Evolutionary conservation across 2,888 invertebrate genomes (phyloP).

Genomic region (Pammene aurita): DNA sequence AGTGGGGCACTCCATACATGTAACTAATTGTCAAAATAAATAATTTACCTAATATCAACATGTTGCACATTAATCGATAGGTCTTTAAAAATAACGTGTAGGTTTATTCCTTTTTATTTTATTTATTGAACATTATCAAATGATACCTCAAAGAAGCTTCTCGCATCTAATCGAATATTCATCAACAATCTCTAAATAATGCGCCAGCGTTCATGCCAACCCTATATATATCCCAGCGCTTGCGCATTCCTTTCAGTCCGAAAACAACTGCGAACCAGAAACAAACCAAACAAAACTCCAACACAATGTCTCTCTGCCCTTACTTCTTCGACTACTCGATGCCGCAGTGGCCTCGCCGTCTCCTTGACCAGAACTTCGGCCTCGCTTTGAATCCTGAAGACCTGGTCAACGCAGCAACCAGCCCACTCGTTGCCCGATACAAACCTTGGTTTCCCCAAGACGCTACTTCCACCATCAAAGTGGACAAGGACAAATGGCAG

Average conservation of each 20-base stretch:
- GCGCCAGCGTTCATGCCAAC: slow-evolving; percentile 45
- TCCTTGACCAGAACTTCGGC: slow-evolving; percentile 75
- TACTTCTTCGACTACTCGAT: slow-evolving; percentile 67
- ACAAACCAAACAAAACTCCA: slow-evolving; percentile 11
- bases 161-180: slow-evolving; percentile 44
- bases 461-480: slow-evolving; percentile 76
- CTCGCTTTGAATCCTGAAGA: slow-evolving; percentile 73
- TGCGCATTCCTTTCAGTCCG: slow-evolving; percentile 46
- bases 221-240: slow-evolving; percentile 30
- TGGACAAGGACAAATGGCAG: slow-evolving; percentile 84
- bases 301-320: slow-evolving; percentile 65
- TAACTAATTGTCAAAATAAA: no score
- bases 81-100: no score
- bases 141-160: not conserved
- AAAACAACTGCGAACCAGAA: slow-evolving; percentile 46
- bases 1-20: no score
- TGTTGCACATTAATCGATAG: no score
- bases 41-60: no score
- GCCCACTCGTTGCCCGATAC: slow-evolving; percentile 57
- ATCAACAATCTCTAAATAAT: slow-evolving; percentile 50
- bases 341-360: slow-evolving; percentile 67
- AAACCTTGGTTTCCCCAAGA: slow-evolving; percentile 71
- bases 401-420: slow-evolving; percentile 58
- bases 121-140: no score
- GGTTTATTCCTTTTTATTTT: no score